Conservation (phyloP, 2,888 invertebrate species). For the Stegana nigrithorax region DNA sequence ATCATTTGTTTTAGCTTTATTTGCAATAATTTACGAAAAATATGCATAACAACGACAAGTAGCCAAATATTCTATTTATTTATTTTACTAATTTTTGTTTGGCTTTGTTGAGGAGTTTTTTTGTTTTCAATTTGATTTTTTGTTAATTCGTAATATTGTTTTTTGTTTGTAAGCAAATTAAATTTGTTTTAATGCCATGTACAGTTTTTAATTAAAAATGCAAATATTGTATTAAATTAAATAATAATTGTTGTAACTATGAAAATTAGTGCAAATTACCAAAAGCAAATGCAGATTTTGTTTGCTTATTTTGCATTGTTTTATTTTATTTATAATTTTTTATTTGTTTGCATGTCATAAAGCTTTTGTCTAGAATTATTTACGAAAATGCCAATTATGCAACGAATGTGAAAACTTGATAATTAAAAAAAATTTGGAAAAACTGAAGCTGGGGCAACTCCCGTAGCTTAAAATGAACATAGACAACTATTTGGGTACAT, state of each 20-base stretch:
- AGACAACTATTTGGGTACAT: neutral
- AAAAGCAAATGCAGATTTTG: neutral
- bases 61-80: neutral
- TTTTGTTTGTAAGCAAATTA: neutral
- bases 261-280: conserved; percentile 8
- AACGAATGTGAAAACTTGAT: neutral
- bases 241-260: neutral
- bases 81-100: neutral
- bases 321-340: neutral
- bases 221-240: neutral
- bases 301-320: neutral
- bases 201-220: conserved; percentile 12
- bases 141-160: neutral
- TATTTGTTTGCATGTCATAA: neutral
- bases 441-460: no score
- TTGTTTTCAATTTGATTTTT: neutral
- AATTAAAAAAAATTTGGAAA: no score
- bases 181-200: conserved; percentile 4
- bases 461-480: neutral
- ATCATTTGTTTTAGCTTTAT: conserved; percentile 8
- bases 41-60: no score
- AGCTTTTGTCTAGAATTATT: no score
- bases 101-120: neutral
- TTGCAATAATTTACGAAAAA: no score
- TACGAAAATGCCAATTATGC: no score